Conservation (phyloP, 2,113 vertebrate genomes). For the Pontoporia blainvillei region DNA sequence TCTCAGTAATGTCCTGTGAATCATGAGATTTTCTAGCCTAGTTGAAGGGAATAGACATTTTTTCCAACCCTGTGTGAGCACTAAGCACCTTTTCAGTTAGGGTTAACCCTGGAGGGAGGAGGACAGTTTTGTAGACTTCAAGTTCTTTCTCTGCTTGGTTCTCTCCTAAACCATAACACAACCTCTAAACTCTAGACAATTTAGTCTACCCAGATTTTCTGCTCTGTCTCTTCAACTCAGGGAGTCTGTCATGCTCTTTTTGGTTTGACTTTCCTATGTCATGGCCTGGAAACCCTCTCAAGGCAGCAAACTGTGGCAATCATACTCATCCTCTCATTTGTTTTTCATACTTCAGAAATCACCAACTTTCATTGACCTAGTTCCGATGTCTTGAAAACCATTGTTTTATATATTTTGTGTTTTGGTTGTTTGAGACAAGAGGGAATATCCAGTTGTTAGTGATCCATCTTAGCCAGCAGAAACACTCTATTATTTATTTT, state of each 20-base stretch:
- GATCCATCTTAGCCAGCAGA: neutral
- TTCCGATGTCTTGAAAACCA: neutral
- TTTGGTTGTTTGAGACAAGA: neutral
- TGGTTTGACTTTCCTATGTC: neutral
- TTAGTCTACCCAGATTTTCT: accelerated
- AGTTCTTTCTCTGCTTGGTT: neutral
- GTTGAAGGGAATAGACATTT: no score
- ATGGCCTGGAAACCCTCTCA: neutral
- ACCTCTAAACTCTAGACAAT: neutral
- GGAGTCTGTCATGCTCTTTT: accelerated
- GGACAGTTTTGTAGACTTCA: neutral
- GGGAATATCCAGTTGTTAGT: neutral
- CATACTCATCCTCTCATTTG: neutral
- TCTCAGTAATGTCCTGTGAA: no score
- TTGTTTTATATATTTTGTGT: neutral
- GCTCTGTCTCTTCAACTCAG: neutral
- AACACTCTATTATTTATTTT: neutral
- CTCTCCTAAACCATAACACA: neutral
- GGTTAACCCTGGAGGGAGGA: no score
- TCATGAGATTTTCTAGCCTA: no score
- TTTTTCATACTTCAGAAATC: neutral
- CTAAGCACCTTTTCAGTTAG: no score
- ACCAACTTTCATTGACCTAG: neutral
- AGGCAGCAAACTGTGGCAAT: neutral
- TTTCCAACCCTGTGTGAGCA: no score